phyloP scores from a whole-genome alignment of 2,113 vertebrate species.

The Tylochromis polylepis region DNA sequence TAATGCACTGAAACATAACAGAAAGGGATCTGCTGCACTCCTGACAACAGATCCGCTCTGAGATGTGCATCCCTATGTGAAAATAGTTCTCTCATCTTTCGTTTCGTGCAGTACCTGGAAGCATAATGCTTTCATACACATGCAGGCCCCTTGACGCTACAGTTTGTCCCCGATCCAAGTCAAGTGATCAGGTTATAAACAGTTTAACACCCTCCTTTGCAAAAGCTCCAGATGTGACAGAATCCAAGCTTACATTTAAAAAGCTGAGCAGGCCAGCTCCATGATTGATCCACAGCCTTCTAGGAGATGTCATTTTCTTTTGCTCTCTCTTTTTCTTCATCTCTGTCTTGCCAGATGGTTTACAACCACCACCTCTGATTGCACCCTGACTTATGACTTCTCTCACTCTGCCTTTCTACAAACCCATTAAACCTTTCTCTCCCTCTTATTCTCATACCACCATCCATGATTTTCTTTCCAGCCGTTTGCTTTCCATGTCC shows the following conservation, averaged over 20 bases:
- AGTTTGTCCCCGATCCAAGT: constrained; percentile 41
- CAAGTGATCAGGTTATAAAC: constrained; percentile 42
- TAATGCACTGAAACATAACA: constrained; percentile 8
- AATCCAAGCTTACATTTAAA: constrained; percentile 41
- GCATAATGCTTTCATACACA: background rate
- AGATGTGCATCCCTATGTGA: background rate
- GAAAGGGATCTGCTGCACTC: background rate
- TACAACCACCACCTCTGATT: constrained; percentile 11
- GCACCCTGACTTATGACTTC: background rate
- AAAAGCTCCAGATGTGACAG: constrained; percentile 41
- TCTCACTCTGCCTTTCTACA: background rate
- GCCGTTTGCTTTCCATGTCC: background rate
- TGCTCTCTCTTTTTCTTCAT: background rate
- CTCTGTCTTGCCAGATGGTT: background rate
- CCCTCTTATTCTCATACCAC: background rate
- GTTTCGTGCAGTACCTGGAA: constrained; percentile 30
- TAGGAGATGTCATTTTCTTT: constrained; percentile 18
- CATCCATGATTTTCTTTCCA: background rate
- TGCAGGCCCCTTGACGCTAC: background rate
- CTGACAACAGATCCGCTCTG: background rate
- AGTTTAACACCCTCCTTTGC: constrained; percentile 33
- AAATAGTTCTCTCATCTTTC: constrained; percentile 8
- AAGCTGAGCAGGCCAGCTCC: constrained; percentile 11
- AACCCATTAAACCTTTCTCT: background rate
- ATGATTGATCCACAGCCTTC: constrained; percentile 44